phyloP scores from a whole-genome alignment of 2,797 vertebrate genomes.

The Toxotes lorentzi region DNA sequence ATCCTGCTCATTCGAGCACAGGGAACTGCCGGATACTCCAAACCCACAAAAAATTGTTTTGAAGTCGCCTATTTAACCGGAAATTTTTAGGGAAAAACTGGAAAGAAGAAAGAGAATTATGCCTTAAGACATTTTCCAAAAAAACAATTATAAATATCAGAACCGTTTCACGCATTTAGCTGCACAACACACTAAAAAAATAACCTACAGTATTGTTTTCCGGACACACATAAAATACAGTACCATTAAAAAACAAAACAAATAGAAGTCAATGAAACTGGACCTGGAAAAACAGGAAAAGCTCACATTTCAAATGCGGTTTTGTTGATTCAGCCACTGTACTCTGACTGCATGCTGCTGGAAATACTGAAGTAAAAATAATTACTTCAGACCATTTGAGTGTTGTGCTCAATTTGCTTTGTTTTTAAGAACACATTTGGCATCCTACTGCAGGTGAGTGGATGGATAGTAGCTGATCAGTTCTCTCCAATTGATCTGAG shows the following conservation, averaged over 20 bases:
- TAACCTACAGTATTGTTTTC: slow-evolving; percentile 56
- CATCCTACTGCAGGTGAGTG: slow-evolving; percentile 12
- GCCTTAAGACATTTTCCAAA: slow-evolving; percentile 54
- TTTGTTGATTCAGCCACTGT: slow-evolving; percentile 28
- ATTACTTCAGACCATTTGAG: background rate
- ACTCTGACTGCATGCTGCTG: slow-evolving; percentile 18
- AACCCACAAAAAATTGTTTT: slow-evolving; percentile 28
- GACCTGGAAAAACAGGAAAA: slow-evolving; percentile 55
- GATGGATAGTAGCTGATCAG: background rate
- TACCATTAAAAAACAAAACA: slow-evolving; percentile 61
- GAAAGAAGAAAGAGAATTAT: slow-evolving; percentile 46
- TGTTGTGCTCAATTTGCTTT: slow-evolving; percentile 43
- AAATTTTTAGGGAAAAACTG: slow-evolving; percentile 55
- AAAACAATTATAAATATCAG: slow-evolving; percentile 81
- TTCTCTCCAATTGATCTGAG: slow-evolving; percentile 13
- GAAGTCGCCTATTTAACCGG: slow-evolving; percentile 10
- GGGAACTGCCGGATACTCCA: slow-evolving; percentile 43
- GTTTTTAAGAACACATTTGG: slow-evolving; percentile 13
- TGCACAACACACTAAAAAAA: slow-evolving; percentile 70
- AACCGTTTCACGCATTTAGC: slow-evolving; percentile 73
- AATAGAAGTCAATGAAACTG: slow-evolving; percentile 63
- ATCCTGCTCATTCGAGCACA: slow-evolving; percentile 38
- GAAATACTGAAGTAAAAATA: no score
- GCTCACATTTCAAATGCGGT: slow-evolving; percentile 46
- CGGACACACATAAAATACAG: slow-evolving; percentile 67